These are phyloP conservation scores for Rhagoletis pomonella DNA, from an alignment of 1,140 invertebrate genomes.

Conservation along the genomic window DNA sequence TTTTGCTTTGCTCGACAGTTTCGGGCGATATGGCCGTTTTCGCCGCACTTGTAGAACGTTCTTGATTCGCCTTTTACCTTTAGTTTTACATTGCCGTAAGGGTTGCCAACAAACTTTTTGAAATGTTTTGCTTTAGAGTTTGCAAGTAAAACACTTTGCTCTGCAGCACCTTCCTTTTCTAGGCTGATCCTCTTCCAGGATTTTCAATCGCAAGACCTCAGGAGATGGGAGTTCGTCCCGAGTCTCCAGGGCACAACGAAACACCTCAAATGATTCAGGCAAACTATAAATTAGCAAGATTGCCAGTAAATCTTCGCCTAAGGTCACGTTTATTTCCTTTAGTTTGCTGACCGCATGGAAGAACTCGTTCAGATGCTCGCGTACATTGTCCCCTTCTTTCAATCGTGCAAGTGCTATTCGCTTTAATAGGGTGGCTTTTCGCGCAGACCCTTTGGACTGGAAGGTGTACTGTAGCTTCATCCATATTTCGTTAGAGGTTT, in stretches of 20 bases:
- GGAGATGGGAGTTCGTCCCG: not conserved
- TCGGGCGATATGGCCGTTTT: slow-evolving; percentile 28
- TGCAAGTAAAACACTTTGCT: no score
- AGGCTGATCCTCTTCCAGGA: no score
- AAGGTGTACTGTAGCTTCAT: slow-evolving; percentile 55
- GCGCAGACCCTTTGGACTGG: slow-evolving; percentile 60
- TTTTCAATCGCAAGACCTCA: not conserved
- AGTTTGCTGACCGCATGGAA: slow-evolving; percentile 62
- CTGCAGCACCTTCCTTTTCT: no score
- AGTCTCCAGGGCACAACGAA: slow-evolving; percentile 22
- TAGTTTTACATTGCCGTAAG: no score
- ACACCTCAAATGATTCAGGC: slow-evolving; percentile 51
- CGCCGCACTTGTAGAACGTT: slow-evolving; percentile 39
- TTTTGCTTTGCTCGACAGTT: slow-evolving; percentile 40
- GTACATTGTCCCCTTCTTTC: not conserved
- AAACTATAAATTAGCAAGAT: slow-evolving; percentile 64
- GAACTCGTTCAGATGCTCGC: slow-evolving; percentile 57
- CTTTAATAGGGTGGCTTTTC: slow-evolving; percentile 57
- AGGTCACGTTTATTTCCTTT: slow-evolving; percentile 57
- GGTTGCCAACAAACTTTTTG: no score
- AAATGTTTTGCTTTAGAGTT: no score
- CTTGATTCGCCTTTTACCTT: no score
- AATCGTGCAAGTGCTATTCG: not conserved
- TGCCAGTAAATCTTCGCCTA: slow-evolving; percentile 58
- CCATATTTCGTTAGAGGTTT: slow-evolving; percentile 58